These are phyloP conservation scores for Promerops cafer DNA, from an alignment of 2,113 vertebrate genomes.

Conservation along the genomic window DNA sequence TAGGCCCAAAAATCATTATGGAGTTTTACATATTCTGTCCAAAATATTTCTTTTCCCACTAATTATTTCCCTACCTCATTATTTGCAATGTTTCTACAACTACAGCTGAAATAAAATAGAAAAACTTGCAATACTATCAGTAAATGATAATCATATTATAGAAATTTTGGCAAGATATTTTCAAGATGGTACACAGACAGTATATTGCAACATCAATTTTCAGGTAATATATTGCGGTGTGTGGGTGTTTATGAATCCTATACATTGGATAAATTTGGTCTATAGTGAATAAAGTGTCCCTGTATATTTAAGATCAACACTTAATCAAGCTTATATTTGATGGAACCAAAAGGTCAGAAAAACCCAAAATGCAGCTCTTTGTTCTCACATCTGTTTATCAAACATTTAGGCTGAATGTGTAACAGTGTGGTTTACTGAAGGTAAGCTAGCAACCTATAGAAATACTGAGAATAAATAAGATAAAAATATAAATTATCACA, in stretches of 20 bases:
- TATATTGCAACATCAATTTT: background rate
- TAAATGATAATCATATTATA: background rate
- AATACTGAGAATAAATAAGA: background rate
- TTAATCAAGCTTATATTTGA: background rate
- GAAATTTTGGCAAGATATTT: background rate
- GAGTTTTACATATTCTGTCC: constrained; percentile 14
- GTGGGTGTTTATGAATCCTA: background rate
- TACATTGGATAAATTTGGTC: background rate
- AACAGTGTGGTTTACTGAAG: background rate
- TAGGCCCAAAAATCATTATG: constrained; percentile 22
- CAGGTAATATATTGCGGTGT: background rate
- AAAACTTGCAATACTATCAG: background rate
- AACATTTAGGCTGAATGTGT: background rate
- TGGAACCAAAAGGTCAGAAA: background rate
- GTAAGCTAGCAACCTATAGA: background rate
- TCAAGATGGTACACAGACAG: background rate
- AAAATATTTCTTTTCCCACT: constrained; percentile 21
- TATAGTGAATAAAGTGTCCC: background rate
- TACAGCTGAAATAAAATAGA: background rate
- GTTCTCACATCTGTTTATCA: background rate
- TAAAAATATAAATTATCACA: background rate
- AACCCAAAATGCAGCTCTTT: background rate
- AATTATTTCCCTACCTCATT: constrained; percentile 24
- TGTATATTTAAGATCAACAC: background rate
- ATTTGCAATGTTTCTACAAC: background rate